Evolutionary conservation across 2,888 invertebrate species (phyloP).

Genomic region (Arrhopalites spinosus): DNA sequence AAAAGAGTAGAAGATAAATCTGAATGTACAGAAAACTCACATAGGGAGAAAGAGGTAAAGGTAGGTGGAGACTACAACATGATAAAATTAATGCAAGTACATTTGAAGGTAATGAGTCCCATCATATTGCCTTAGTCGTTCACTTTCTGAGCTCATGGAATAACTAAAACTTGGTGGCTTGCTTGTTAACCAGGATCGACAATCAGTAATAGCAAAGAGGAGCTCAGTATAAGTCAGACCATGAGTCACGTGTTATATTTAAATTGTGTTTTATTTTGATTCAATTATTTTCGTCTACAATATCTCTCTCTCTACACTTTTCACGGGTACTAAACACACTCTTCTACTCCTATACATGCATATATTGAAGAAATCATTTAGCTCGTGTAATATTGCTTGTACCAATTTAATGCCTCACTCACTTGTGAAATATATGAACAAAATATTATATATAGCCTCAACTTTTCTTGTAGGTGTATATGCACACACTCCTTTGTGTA

Average conservation of each 20-base stretch:
- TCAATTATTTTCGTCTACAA: neutral
- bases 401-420: no score
- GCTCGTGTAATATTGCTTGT: no score
- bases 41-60: neutral
- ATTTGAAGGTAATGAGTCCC: neutral
- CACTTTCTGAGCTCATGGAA: neutral
- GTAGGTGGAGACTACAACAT: neutral
- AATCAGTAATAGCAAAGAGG: neutral
- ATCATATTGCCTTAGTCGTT: constrained; percentile 4
- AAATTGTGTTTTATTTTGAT: no score
- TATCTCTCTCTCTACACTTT: no score
- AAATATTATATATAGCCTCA: no score
- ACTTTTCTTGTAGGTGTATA: no score
- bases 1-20: neutral
- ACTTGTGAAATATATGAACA: no score
- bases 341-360: no score
- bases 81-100: neutral
- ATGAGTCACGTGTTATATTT: neutral
- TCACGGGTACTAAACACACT: no score
- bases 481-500: no score
- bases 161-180: neutral
- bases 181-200: neutral
- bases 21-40: neutral
- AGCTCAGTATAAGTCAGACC: neutral
- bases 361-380: no score